Base-by-base conservation (phyloP, 2,888 invertebrate genomes). In the Euphydryas editha region DNA sequence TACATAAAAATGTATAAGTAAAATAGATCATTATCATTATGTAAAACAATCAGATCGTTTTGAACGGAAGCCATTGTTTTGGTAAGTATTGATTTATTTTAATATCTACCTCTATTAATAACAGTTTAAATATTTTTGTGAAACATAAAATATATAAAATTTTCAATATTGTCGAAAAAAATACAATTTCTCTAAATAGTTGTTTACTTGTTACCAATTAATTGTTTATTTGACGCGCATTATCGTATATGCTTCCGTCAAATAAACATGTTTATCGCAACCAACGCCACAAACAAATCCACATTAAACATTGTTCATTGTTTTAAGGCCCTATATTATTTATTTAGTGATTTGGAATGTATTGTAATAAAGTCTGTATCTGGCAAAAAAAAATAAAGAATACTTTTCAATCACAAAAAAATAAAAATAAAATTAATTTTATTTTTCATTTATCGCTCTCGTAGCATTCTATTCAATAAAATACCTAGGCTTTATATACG, bases 171-270 rank as follows among this genome's bases (percentile, higher is more conserved):
- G 15, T 7, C 13, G 39, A 11, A 11, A 39, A 39, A 5, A 39
- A 11, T 10, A 2, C 13, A 11, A 39, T 39, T 2, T 39, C 8
- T 42, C 15, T 42, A 39, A 39, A 42, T 44, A 44, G 15, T 44
- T 44, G n/a, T 15, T 11, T 2, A 20, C 11, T 17, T 20, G 18
- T 18, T n/a, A 21, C 18, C 6, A 24, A 7, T 51, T 51, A 17
- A 46, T 15, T 21, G 24, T 30, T 36, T 44, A 36, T 24, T 21
- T 18, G 8, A 21, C 17, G 47, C 55, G 15, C 61, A 42, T 62
- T 66, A 66, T 66, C 66, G 47, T 54, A 59, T 17, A 51, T 13
- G 17, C 47, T 70, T 67, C 70, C 70, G 70, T 60, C 51, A 20
- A 62, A 65, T 58, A 30, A 47, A 42, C 15, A 24, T 24, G 49